Evolutionary conservation across 2,797 vertebrate species (phyloP).

Genomic region (Chromis chromis): DNA sequence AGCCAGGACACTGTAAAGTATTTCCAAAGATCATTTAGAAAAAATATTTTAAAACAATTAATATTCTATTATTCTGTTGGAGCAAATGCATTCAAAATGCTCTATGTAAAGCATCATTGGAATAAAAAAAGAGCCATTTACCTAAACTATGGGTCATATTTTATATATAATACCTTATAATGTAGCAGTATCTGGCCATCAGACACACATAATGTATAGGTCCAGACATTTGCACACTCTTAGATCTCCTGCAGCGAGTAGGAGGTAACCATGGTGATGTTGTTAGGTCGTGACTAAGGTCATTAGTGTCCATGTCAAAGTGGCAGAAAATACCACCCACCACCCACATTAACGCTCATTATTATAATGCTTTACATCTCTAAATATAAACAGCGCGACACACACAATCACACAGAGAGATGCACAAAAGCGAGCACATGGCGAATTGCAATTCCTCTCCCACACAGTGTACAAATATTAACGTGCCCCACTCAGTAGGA

Average conservation of each 20-base stretch:
- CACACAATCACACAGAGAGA: constrained; percentile 25
- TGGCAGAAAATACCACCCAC: constrained; percentile 60
- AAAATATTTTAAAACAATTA: not conserved
- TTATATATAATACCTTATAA: constrained; percentile 13
- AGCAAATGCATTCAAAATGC: not conserved
- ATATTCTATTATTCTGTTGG: not conserved
- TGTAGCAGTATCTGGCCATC: not conserved
- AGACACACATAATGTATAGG: constrained; percentile 37
- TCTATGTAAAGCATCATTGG: not conserved
- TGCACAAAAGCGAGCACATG: not conserved
- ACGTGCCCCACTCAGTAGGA: constrained; percentile 32
- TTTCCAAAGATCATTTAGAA: constrained; percentile 1
- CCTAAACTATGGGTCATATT: not conserved
- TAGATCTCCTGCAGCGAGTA: constrained; percentile 35
- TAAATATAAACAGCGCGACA: constrained; percentile 67
- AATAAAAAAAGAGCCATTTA: not conserved
- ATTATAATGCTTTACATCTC: constrained; percentile 67
- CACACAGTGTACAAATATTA: constrained; percentile 60
- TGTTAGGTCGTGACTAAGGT: constrained; percentile 71
- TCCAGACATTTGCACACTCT: constrained; percentile 33
- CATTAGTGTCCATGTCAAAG: constrained; percentile 61
- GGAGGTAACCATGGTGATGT: constrained; percentile 68
- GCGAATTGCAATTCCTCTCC: constrained; percentile 28
- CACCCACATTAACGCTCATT: constrained; percentile 57
- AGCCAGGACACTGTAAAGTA: not conserved